phyloP scores from a whole-genome alignment of 2,888 invertebrate genomes.

The Melinopterus prodromus region DNA sequence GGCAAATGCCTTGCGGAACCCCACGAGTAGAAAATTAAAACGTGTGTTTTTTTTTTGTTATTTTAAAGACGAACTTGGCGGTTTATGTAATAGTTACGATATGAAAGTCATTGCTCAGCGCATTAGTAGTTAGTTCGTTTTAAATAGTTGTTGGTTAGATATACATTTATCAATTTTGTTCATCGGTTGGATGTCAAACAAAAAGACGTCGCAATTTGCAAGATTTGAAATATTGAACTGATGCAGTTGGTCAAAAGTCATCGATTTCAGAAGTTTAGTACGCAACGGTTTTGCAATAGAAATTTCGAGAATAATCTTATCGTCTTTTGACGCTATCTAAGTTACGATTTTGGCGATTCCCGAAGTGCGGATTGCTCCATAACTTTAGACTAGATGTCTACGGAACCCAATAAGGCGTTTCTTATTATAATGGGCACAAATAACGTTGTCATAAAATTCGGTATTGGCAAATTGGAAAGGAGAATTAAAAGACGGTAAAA shows the following conservation, averaged over 20 bases:
- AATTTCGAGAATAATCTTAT: not conserved
- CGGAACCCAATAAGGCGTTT: too few species aligned
- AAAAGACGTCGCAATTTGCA: not conserved
- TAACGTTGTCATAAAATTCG: too few species aligned
- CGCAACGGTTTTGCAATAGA: not conserved
- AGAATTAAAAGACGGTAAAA: too few species aligned
- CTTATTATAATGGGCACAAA: too few species aligned
- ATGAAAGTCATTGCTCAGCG: too few species aligned
- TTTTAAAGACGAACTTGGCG: too few species aligned
- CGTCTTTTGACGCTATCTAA: not conserved
- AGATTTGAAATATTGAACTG: not conserved
- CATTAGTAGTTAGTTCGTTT: too few species aligned
- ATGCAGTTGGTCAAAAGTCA: not conserved
- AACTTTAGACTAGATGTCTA: not conserved
- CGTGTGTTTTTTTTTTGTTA: too few species aligned
- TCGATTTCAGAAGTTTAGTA: not conserved
- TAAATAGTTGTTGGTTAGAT: not conserved
- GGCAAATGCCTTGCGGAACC: not conserved
- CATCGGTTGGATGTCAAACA: not conserved
- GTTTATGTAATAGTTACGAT: too few species aligned
- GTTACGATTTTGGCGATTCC: not conserved
- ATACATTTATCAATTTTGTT: not conserved
- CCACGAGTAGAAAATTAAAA: not conserved
- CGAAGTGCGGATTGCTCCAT: not conserved
- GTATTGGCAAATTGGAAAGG: too few species aligned